These are phyloP conservation scores for Drosophila oshimai DNA, from an alignment of 1,140 invertebrate genomes.

Conservation along the genomic window DNA sequence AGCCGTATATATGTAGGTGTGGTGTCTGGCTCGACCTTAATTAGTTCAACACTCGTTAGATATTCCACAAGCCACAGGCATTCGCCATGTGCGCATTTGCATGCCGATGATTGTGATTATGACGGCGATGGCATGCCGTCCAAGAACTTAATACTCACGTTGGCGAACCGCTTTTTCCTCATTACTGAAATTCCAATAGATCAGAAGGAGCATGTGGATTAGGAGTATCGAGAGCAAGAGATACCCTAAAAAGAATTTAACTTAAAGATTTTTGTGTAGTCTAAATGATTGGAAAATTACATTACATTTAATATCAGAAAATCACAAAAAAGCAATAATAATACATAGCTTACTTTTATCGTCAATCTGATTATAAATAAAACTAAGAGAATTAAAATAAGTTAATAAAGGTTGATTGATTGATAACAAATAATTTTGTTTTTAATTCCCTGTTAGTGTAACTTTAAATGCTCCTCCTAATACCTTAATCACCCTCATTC, in stretches of 20 bases:
- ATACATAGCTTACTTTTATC: too few species aligned
- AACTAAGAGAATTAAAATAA: neutral
- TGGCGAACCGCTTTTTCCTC: slow-evolving; percentile 28
- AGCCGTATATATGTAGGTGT: slow-evolving; percentile 50
- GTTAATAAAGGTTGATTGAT: neutral
- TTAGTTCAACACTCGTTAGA: slow-evolving; percentile 71
- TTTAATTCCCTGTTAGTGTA: too few species aligned
- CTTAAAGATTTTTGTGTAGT: too few species aligned
- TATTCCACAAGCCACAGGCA: slow-evolving; percentile 61
- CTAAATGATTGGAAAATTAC: too few species aligned
- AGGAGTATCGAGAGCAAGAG: neutral
- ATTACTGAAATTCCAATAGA: slow-evolving; percentile 54
- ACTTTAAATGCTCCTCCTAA: neutral
- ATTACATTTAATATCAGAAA: too few species aligned
- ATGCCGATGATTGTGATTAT: slow-evolving; percentile 37
- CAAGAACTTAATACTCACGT: slow-evolving; percentile 51
- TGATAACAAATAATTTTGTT: neutral
- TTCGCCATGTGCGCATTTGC: slow-evolving; percentile 51
- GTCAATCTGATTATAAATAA: too few species aligned
- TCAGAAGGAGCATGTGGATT: neutral
- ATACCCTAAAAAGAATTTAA: slow-evolving; percentile 2
- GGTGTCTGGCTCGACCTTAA: slow-evolving; percentile 58
- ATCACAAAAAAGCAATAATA: neutral
- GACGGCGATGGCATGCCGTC: slow-evolving; percentile 16
- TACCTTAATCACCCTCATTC: neutral